Evolutionary conservation across 1,140 invertebrate genomes (phyloP), one percentile per base, ranked within the genome.

Genomic region (Capitella teleta): DNA sequence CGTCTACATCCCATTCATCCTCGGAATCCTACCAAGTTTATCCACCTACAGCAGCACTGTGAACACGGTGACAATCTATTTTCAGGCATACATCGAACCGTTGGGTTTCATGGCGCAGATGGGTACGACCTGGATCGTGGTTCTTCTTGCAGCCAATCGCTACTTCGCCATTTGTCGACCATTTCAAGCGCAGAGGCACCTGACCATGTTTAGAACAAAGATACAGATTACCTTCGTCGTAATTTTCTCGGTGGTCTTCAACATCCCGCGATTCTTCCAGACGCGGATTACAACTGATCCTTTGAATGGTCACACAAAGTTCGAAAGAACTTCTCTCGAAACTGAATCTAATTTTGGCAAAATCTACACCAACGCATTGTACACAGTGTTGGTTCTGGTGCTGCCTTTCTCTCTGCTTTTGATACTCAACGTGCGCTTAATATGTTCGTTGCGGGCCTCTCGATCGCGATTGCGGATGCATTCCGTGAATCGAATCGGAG

Each of bases 251-350:
- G 37, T 53, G 12, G 52, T 38, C n/a, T 32, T 53, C 37, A 53
- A 53, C 30, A 19, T 49, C 1, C 46, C 52, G 19, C 36, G 52
- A n/a, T 53, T 53, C 41, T 53, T 53, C 47, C 46, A 40, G 37
- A 49, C 30, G 25, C 41, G 43, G 12, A 47, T 49, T 21, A 24
- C 18, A 10, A 34, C 24, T 21, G 28, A 10, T 25, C 47, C n/a
- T 14, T n/a, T 23, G 30, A 26, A 10, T 25, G 16, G 14, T 30
- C 23, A 28, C 14, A 3, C 28, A 28, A 21, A 25, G 25, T 16
- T 12, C 30, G 28, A 23, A n/a, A 30, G 1, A 16, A 42, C 52
- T 5, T 25, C 30, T 24, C 32, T 53, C 36, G 46, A 28, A 1
- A n/a, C 18, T 12, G 23, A 49, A 6, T 42, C 21, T 6, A 6